Evolutionary conservation across 2,113 vertebrate genomes (phyloP), one percentile per base, ranked within the genome.

Genomic region (Hiodon tergisus): DNA sequence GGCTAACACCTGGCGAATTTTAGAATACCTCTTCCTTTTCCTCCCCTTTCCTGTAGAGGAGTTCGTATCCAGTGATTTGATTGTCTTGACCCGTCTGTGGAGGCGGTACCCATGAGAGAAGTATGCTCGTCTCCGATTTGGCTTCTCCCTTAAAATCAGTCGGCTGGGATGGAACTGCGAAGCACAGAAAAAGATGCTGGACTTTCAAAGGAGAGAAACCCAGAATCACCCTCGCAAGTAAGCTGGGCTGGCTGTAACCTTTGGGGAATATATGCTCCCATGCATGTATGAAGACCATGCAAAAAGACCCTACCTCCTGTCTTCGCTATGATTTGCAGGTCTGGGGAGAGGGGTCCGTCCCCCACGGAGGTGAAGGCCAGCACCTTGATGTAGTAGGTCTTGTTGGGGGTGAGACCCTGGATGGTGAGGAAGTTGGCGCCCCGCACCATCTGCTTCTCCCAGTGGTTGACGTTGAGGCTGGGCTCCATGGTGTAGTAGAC

Each of bases 301-400:
- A 46, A 50, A 8, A 48, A 17, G 9, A 69, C 47, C 81, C 58
- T 76, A 91, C 91, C 97, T 93, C 97, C 97, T 77, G 97, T 98
- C 82, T 99, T 97, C 80, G 97, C 97, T 79, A 98, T 98, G 82
- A 98, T 98, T 85, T 98, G 97, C 83, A 99, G 94, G 82, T 99
- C 97, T 85, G 92, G 93, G 75, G 97, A 98, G 79, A 98, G 92
- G 4, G 97, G 97, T 65, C 97, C 97, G 67, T 99, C 97, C 69
- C 97, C 97, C 74, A 99, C 96, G 31, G 97, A 98, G 79, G 97
- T 99, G 84, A 99, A 99, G 78, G 97, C 97, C 88, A 99, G 86
- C 68, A 99, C 97, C 83, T 95, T 93, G 82, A 99, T 96, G 65
- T 95, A 96, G 71, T 99, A 99, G 0, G 96, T 98, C 87, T 96